Base-by-base conservation (phyloP, 2,888 invertebrate species). In the Phrixothrix hirtus region DNA sequence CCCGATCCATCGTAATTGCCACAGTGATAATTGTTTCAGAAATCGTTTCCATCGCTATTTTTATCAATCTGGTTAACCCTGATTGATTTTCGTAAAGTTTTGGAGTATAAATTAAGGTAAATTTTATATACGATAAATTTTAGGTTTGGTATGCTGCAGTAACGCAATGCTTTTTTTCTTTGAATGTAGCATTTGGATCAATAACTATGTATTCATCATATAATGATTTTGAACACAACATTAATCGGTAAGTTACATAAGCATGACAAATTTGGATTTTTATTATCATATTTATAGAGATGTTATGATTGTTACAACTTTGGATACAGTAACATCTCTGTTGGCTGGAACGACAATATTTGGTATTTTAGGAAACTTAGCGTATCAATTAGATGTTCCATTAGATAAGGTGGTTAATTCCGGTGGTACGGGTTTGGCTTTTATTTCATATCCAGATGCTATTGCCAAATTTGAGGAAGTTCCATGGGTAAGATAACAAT, bases 391-490 rank as follows among this genome's bases (percentile, higher is more conserved):
- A 0, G 75, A 84, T 59, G 77, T 77, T 0, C 83, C 85, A 4
- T 83, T 89, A 1, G 68, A 76, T 1, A 75, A 81, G 0, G 87
- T 89, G 0, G 83, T 92, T 0, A 85, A 86, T 9, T 76, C 80
- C 14, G 86, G 87, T 12, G 92, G 91, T 2, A 85, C 88, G 0
- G 88, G 91, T 0, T 75, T 92, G 45, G 92, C 92, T 1, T 92
- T 92, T 68, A 82, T 92, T 41, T 90, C 90, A 0, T 92, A 92
- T 72, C 92, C 92, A 1, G 89, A 90, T 67, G 91, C 91, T 1
- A 84, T 92, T 44, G 82, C 89, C 0, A 85, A 88, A 66, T 89
- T 92, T 58, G 78, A 82, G 26, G 75, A 80, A 9, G 81, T 86
- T 5, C 90, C 91, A 1, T 91, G 90, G 81, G 85, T 86, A 69